Percentiles rank a stretch among this genome's conserved stretches.
These are phyloP conservation scores for Rhinoraja longicauda DNA, from an alignment of 2,797 vertebrate species.

Conservation along the genomic window DNA sequence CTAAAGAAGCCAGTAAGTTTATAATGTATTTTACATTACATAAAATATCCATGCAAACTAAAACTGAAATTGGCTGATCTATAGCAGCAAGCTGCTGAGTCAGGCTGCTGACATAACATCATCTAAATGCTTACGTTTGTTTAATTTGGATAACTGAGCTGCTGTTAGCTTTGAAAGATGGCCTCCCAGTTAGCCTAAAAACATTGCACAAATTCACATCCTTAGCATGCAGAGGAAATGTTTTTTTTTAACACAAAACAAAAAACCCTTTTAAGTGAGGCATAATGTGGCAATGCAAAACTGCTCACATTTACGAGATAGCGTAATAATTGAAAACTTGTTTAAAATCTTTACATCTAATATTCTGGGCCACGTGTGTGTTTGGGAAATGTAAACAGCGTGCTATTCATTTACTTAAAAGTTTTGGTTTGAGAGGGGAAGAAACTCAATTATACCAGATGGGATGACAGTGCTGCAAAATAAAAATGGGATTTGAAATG, in stretches of 20 bases:
- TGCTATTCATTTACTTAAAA: background rate
- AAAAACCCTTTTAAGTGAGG: background rate
- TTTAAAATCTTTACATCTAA: background rate
- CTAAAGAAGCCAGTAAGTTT: background rate
- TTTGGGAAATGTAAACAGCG: background rate
- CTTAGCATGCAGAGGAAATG: background rate
- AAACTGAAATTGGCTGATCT: conserved; percentile 18
- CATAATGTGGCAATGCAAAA: background rate
- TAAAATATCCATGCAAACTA: background rate
- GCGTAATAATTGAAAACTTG: background rate
- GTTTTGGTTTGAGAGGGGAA: background rate
- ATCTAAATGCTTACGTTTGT: conserved; percentile 37
- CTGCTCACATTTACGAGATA: background rate
- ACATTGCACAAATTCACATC: conserved; percentile 1
- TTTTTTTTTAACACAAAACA: background rate
- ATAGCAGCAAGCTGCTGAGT: background rate
- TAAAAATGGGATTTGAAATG: conserved; percentile 11
- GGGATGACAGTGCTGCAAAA: conserved; percentile 5
- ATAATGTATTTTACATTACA: background rate
- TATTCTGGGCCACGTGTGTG: background rate
- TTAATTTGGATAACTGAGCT: conserved; percentile 11
- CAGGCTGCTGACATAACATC: background rate
- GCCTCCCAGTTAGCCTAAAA: background rate
- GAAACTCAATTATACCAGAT: conserved; percentile 14
- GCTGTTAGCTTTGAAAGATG: background rate